A percentile compares a stretch with the other conserved stretches of the same genome.
Conservation (phyloP, 2,113 vertebrate genomes). For the Neoarius graeffei region DNA sequence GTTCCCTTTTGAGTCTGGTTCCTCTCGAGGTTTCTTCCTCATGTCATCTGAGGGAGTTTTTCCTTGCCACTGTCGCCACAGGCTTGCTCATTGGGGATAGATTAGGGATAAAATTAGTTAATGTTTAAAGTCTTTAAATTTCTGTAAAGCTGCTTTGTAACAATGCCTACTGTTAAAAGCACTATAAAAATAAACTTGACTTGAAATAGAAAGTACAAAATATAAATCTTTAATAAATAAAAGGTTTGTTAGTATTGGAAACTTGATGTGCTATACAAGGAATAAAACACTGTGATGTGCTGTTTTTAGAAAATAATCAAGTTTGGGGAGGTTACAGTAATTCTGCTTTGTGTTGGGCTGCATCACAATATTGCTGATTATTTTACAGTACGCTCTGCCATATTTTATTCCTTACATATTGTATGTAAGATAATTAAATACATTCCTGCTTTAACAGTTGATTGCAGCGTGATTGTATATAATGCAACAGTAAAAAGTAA, state of each 20-base stretch:
- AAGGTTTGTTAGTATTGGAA: background rate
- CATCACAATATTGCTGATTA: background rate
- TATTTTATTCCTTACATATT: background rate
- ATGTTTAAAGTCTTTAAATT: too few relatives aligned
- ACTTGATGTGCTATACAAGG: background rate
- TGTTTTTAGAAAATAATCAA: background rate
- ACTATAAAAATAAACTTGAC: too few relatives aligned
- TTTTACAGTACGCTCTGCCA: background rate
- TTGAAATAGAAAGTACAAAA: too few relatives aligned
- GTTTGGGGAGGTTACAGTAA: background rate
- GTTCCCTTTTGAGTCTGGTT: too few relatives aligned
- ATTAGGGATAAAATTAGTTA: too few relatives aligned
- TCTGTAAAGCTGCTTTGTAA: too few relatives aligned
- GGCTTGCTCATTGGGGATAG: too few relatives aligned
- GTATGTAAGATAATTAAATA: background rate
- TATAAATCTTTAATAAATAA: background rate
- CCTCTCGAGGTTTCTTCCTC: too few relatives aligned
- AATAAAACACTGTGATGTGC: too few relatives aligned
- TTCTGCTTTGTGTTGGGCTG: background rate
- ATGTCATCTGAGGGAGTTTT: too few relatives aligned
- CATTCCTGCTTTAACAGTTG: background rate
- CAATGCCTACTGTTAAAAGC: too few relatives aligned
- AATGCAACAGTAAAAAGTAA: slow-evolving; percentile 12
- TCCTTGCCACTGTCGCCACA: too few relatives aligned
- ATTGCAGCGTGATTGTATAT: slow-evolving; percentile 12